These are phyloP conservation scores for Agrochola lychnidis DNA, from an alignment of 2,888 invertebrate species.

Conservation along the genomic window DNA sequence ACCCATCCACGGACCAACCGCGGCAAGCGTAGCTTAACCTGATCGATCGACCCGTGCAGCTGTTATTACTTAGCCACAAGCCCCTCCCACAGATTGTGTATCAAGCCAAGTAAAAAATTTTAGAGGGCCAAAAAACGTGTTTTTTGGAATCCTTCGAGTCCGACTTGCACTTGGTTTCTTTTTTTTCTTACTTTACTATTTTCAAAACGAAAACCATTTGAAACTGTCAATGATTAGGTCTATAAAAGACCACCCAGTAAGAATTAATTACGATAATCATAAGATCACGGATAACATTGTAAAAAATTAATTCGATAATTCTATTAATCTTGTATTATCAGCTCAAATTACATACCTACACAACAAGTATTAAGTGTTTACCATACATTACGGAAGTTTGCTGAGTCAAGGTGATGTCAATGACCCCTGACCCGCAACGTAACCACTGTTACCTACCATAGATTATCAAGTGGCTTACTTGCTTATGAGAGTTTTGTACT, in stretches of 20 bases:
- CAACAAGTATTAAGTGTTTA: constrained; percentile 17
- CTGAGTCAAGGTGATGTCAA: constrained; percentile 73
- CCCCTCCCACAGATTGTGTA: too few relatives aligned
- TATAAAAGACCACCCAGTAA: constrained; percentile 18
- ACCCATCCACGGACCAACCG: too few relatives aligned
- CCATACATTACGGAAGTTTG: constrained; percentile 67
- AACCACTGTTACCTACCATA: constrained; percentile 21
- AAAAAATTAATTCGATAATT: constrained; percentile 28
- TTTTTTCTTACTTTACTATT: neutral
- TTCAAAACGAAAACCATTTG: neutral
- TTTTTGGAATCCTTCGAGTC: too few relatives aligned
- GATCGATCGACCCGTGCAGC: too few relatives aligned
- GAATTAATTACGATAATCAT: neutral
- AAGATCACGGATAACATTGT: neutral
- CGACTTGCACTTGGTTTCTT: neutral
- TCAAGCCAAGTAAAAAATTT: too few relatives aligned
- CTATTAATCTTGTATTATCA: constrained; percentile 30
- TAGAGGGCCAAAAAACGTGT: too few relatives aligned
- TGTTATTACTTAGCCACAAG: too few relatives aligned
- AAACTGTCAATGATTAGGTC: neutral
- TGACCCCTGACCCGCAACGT: constrained; percentile 71
- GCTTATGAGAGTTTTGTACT: constrained; percentile 1
- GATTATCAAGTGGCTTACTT: constrained; percentile 28
- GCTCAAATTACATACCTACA: constrained; percentile 8
- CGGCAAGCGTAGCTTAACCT: too few relatives aligned